Evolutionary conservation across 2,888 invertebrate genomes (phyloP), one percentile per base, ranked within the genome.

Genomic region (Xestia c-nigrum): DNA sequence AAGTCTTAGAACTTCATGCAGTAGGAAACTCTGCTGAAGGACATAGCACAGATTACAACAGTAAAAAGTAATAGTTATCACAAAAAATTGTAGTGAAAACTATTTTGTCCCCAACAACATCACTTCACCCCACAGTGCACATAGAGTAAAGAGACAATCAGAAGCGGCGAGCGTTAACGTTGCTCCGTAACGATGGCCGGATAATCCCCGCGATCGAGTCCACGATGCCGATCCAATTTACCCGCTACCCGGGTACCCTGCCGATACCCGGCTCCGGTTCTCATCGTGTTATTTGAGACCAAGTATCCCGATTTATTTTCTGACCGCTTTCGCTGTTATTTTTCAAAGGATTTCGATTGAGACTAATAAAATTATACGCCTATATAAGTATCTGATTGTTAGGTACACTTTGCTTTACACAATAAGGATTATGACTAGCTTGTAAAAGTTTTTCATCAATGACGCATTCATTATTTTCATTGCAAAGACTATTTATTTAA

Each of bases 221-320:
- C 78, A 87, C 89, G 89, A 87, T 88, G 90, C 88, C 88, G 88
- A 92, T 93, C 93, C 93, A 94, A 93, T 94, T 93, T 92, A 90
- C 90, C 76, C 74, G 69, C 31, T 52, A 69, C 72, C 70, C 87
- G 88, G 86, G 14, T 43, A 72, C 69, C 80, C 76, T 69, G 79
- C 66, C 47, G 78, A 87, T 82, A 80, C 74, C 86, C 88, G 87
- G 85, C n/a, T 88, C 77, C 83, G 75, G 87, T 87, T 85, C 83
- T 85, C 86, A 78, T 83, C 83, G 82, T 88, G 86, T 88, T 88
- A 89, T 88, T 88, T 80, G 85, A 88, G 81, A 86, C 85, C 85
- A 85, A 88, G 84, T 78, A 83, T 83, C 71, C 83, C 72, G 83
- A 76, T 83, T 86, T 88, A 84, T 86, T 87, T 85, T 80, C 81